A percentile compares a stretch with the other conserved stretches of the same genome.
Conservation (phyloP, 2,888 invertebrate species). For the Cremastobaeus sp. region DNA sequence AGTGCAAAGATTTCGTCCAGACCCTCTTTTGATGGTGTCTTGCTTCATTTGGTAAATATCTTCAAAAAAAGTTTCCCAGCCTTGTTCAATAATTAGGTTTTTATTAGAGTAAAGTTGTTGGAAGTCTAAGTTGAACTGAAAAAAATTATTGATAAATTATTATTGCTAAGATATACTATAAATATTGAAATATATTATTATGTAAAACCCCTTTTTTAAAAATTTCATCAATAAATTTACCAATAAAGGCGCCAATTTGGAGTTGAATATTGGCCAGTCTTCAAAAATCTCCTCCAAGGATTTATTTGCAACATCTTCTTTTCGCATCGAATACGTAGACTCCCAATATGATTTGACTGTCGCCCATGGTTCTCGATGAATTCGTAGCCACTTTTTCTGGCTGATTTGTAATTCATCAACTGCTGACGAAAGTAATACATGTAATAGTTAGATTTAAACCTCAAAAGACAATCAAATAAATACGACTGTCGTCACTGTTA, state of each 20-base stretch:
- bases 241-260: conserved; percentile 4
- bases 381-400: conserved; percentile 15
- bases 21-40: neutral
- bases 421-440: neutral
- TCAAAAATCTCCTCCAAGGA: neutral
- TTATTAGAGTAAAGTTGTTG: neutral
- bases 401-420: neutral
- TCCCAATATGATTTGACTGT: conserved; percentile 2
- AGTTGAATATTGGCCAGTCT: conserved; percentile 8
- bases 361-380: conserved; percentile 10
- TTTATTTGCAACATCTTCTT: neutral
- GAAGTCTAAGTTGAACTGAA: neutral
- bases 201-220: neutral
- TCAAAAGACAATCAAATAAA: no score
- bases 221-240: neutral
- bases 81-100: neutral
- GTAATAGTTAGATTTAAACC: neutral
- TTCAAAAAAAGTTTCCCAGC: neutral
- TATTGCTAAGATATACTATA: neutral
- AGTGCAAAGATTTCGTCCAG: neutral
- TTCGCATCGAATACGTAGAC: neutral
- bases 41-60: neutral
- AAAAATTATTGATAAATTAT: neutral
- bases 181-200: neutral
- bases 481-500: no score